A percentile compares a stretch with the other conserved stretches of the same genome.
phyloP scores from a whole-genome alignment of 2,888 invertebrate genomes.

The Eulithis prunata region DNA sequence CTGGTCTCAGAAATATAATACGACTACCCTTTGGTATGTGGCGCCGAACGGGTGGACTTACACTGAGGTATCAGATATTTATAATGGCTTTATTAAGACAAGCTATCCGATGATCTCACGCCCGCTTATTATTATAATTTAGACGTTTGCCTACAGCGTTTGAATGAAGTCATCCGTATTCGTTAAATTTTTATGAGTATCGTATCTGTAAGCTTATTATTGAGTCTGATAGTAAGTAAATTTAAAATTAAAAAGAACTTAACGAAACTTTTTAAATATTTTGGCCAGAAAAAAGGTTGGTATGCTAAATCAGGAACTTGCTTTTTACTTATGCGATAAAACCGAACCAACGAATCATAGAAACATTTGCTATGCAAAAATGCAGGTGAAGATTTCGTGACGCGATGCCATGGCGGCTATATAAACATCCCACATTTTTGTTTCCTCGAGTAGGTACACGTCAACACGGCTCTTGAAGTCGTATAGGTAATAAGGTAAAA shows the following conservation, averaged over 20 bases:
- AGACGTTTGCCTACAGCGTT: slow-evolving; percentile 80
- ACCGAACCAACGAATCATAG: slow-evolving; percentile 68
- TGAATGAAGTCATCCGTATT: slow-evolving; percentile 78
- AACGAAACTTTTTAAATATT: too few species aligned
- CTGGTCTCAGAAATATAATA: slow-evolving; percentile 55
- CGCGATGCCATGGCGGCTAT: slow-evolving; percentile 63
- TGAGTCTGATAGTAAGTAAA: slow-evolving; percentile 7
- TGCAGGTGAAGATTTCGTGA: slow-evolving; percentile 78
- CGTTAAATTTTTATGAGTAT: slow-evolving; percentile 40
- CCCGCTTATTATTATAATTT: slow-evolving; percentile 84
- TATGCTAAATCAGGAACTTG: not conserved
- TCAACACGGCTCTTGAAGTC: slow-evolving; percentile 57
- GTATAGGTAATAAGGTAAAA: slow-evolving; percentile 60
- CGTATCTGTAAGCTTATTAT: slow-evolving; percentile 34
- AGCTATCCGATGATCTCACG: slow-evolving; percentile 75
- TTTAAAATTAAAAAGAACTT: not conserved
- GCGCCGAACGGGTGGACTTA: slow-evolving; percentile 62
- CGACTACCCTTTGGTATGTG: slow-evolving; percentile 70
- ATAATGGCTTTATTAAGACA: slow-evolving; percentile 83
- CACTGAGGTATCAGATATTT: slow-evolving; percentile 78
- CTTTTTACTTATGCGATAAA: slow-evolving; percentile 53
- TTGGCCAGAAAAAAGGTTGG: not conserved
- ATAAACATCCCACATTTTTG: slow-evolving; percentile 61
- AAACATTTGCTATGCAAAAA: slow-evolving; percentile 78
- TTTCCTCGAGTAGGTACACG: slow-evolving; percentile 55